phyloP scores from a whole-genome alignment of 2,797 vertebrate species.

The Oceanodroma leucorhoa region DNA sequence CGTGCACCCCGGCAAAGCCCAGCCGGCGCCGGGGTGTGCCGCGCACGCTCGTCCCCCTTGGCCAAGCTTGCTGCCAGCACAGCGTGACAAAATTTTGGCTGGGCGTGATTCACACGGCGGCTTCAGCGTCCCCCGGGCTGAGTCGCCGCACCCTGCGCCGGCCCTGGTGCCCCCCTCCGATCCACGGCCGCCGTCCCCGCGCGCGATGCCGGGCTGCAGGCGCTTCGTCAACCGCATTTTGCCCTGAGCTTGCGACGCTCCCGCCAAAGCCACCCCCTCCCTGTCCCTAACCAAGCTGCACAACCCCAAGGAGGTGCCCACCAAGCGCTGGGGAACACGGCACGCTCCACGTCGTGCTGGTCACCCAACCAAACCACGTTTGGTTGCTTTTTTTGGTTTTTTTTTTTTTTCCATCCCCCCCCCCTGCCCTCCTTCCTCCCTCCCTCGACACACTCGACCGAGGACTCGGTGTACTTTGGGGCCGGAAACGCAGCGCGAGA shows the following conservation, averaged over 20 bases:
- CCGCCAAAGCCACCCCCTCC: fast-evolving
- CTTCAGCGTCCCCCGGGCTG: background rate
- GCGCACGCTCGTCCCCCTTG: fast-evolving
- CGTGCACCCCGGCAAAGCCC: fast-evolving
- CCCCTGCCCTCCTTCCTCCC: background rate
- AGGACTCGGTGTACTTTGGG: conserved; percentile 30
- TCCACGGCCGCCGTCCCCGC: background rate
- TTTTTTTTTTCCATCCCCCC: background rate
- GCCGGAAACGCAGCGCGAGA: conserved; percentile 11
- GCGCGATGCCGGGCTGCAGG: fast-evolving
- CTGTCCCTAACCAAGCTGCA: fast-evolving
- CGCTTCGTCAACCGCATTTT: background rate
- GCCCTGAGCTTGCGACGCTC: fast-evolving
- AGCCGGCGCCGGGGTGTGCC: background rate
- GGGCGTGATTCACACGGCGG: fast-evolving
- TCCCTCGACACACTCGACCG: background rate
- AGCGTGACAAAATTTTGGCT: background rate
- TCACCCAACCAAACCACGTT: background rate
- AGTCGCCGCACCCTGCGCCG: fast-evolving
- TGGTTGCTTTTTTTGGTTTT: background rate
- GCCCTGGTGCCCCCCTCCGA: fast-evolving
- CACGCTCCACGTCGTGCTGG: background rate
- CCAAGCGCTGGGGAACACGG: fast-evolving
- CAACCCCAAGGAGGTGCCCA: background rate
- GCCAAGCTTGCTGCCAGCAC: background rate